These are phyloP conservation scores for Alviniconcha marisindica DNA, from an alignment of 1,140 invertebrate species.

Conservation along the genomic window DNA sequence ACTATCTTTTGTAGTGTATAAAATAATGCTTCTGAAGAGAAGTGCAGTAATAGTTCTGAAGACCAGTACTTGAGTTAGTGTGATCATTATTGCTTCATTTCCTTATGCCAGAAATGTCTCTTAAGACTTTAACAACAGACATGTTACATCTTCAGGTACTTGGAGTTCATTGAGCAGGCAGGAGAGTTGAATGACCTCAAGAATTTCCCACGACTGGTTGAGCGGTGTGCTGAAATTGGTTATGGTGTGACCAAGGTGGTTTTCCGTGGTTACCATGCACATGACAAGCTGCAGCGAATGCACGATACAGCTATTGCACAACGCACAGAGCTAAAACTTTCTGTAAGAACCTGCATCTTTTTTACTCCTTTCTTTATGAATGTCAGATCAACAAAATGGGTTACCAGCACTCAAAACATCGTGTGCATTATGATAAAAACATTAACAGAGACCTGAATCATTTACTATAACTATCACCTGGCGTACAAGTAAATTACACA, in stretches of 20 bases:
- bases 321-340: constrained; percentile 69
- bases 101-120: too few relatives aligned
- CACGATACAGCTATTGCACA: constrained; percentile 70
- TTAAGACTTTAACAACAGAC: too few relatives aligned
- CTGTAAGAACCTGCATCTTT: constrained; percentile 58
- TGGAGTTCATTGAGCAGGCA: constrained; percentile 73
- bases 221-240: constrained; percentile 69
- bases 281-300: constrained; percentile 69
- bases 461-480: too few relatives aligned
- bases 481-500: too few relatives aligned
- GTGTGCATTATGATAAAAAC: too few relatives aligned
- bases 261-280: constrained; percentile 72
- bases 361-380: too few relatives aligned
- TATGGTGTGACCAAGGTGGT: constrained; percentile 73
- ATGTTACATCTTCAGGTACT: constrained; percentile 69
- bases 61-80: neutral
- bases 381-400: too few relatives aligned
- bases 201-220: constrained; percentile 66
- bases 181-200: constrained; percentile 68
- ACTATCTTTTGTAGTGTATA: neutral
- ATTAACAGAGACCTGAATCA: too few relatives aligned
- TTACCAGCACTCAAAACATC: too few relatives aligned
- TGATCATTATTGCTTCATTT: too few relatives aligned
- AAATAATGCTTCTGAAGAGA: too few relatives aligned
- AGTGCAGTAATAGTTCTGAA: neutral